Conservation (phyloP, 2,797 vertebrate species). For the Petrocephalus schoutedeni region DNA sequence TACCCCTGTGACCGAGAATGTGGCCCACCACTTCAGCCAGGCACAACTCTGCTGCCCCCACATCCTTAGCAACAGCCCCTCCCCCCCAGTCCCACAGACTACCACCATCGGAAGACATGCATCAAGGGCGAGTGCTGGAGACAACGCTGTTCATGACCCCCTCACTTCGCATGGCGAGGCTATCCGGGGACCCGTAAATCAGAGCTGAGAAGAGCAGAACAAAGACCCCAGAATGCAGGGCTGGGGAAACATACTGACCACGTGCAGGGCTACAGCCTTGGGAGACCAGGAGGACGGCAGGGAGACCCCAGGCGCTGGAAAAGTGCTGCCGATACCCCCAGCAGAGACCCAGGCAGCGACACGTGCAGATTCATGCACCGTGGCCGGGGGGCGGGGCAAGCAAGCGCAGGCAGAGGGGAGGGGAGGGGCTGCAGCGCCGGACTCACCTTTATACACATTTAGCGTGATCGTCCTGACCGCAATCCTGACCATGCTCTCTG, state of each 20-base stretch:
- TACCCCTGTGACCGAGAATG: background rate
- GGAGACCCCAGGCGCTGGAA: background rate
- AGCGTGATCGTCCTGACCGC: conserved; percentile 97
- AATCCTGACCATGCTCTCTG: conserved; percentile 98
- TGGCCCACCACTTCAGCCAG: background rate
- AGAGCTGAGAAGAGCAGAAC: background rate
- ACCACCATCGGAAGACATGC: background rate
- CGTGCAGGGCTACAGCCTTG: background rate
- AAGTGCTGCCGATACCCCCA: background rate
- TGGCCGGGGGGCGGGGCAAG: conserved; percentile 33
- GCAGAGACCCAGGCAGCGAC: background rate
- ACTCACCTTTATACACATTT: conserved; percentile 98
- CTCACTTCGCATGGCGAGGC: background rate
- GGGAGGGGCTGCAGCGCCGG: conserved; percentile 19
- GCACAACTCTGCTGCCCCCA: background rate
- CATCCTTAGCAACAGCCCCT: background rate
- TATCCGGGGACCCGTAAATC: background rate
- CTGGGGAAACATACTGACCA: background rate
- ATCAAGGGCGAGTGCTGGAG: background rate
- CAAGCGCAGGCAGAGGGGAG: conserved; percentile 34
- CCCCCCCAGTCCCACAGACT: background rate
- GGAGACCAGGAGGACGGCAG: background rate
- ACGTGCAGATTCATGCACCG: background rate
- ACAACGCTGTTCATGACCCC: background rate
- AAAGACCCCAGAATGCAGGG: background rate